Percentiles rank a stretch among this genome's conserved stretches.
Evolutionary conservation across 2,797 vertebrate species (phyloP).

Genomic region (Percopsis omiscomaycus): DNA sequence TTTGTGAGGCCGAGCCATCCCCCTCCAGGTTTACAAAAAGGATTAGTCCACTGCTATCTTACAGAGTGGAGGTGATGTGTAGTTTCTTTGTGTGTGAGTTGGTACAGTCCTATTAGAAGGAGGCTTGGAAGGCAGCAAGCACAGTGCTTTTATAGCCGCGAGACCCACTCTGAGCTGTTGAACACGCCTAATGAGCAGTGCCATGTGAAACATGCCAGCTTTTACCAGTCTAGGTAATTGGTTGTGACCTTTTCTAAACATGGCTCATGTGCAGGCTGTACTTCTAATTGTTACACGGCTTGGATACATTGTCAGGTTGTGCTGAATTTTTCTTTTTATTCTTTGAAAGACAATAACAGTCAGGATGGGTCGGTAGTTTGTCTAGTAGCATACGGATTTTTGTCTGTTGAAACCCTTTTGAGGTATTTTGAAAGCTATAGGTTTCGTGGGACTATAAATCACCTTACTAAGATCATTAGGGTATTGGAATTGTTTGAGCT

Average conservation of each 20-base stretch:
- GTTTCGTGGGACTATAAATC: no score
- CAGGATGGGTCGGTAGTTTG: neutral
- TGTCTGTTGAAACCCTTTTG: no score
- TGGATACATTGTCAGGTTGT: constrained; percentile 35
- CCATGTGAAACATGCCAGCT: constrained; percentile 69
- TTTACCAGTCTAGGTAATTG: constrained; percentile 74
- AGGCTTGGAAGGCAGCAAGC: constrained; percentile 55
- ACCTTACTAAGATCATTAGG: no score
- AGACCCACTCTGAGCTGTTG: constrained; percentile 68
- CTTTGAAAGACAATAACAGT: neutral
- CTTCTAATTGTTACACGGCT: constrained; percentile 61
- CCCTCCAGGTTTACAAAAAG: constrained; percentile 22
- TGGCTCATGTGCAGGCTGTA: constrained; percentile 44
- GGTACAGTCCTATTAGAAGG: constrained; percentile 59
- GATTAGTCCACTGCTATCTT: constrained; percentile 61
- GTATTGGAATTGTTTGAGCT: no score
- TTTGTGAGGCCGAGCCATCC: constrained; percentile 30
- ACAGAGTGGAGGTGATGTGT: constrained; percentile 62
- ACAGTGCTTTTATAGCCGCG: constrained; percentile 68
- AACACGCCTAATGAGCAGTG: constrained; percentile 73
- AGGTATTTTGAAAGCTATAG: no score
- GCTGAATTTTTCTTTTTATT: constrained; percentile 13
- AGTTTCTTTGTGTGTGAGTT: constrained; percentile 69
- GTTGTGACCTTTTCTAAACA: constrained; percentile 71
- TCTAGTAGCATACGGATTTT: neutral